Conservation (phyloP, 30 jellyfish, hydroid and myxozoan genomes). For the Haliclystus octoradiatus region DNA sequence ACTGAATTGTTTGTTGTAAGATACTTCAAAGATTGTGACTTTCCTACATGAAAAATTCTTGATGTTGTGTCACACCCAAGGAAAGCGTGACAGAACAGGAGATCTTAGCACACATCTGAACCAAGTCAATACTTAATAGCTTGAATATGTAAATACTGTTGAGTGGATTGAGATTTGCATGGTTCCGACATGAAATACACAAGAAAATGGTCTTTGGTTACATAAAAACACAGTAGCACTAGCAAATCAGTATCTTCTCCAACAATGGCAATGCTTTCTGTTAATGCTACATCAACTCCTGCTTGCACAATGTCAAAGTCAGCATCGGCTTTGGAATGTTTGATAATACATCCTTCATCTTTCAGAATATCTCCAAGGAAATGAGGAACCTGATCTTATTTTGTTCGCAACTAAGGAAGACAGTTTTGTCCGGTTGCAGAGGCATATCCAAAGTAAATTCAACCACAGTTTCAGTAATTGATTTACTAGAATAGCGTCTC, state of each 20-base stretch:
- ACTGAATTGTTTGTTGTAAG: constrained; percentile 8
- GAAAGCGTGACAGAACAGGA: constrained; percentile 11
- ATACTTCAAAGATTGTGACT: constrained; percentile 13
- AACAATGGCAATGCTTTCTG: constrained; percentile 20
- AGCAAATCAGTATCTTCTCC: constrained; percentile 45
- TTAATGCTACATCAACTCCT: constrained; percentile 23
- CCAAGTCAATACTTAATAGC: constrained; percentile 12
- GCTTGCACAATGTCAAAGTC: constrained; percentile 30
- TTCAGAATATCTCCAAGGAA: constrained; percentile 22
- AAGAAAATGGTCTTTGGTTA: constrained; percentile 17
- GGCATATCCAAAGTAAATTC: constrained; percentile 15
- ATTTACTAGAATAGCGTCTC: too few species aligned
- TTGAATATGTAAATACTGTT: too few species aligned
- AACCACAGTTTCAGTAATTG: constrained; percentile 15
- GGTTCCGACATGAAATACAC: constrained; percentile 35
- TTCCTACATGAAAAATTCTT: constrained; percentile 20
- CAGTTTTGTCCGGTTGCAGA: constrained; percentile 11
- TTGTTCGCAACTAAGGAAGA: constrained; percentile 10
- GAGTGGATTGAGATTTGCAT: too few species aligned
- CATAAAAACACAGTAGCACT: constrained; percentile 21
- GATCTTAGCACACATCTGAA: constrained; percentile 1
- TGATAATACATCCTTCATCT: constrained; percentile 14
- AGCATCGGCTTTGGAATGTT: constrained; percentile 27
- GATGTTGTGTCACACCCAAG: constrained; percentile 36
- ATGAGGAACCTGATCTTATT: constrained; percentile 28